Evolutionary conservation across 2,888 invertebrate species (phyloP).

Genomic region (Odontothrips loti): DNA sequence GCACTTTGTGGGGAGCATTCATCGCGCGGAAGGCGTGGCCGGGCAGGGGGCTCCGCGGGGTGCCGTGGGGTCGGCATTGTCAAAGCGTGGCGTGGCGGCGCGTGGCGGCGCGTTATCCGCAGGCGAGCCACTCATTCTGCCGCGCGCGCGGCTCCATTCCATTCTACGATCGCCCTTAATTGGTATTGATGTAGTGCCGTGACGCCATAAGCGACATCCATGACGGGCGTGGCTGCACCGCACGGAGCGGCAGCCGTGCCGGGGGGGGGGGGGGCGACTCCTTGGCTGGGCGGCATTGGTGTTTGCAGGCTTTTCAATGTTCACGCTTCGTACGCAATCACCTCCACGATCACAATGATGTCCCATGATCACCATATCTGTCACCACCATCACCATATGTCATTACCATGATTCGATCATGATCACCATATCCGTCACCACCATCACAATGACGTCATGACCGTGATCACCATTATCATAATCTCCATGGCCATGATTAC

Average conservation of each 20-base stretch:
- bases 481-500: too few species aligned
- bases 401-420: too few species aligned
- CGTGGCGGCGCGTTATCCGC: slow-evolving; percentile 7
- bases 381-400: too few species aligned
- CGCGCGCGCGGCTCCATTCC: not conserved
- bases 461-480: too few species aligned
- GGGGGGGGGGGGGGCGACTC: not conserved
- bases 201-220: not conserved
- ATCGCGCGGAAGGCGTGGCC: slow-evolving; percentile 2
- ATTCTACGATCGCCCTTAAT: not conserved
- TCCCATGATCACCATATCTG: too few species aligned
- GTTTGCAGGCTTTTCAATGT: too few species aligned
- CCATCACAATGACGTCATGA: too few species aligned
- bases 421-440: too few species aligned
- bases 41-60: not conserved
- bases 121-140: not conserved
- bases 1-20: slow-evolving; percentile 1
- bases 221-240: not conserved
- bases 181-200: slow-evolving; percentile 14
- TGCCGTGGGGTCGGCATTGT: not conserved
- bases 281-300: too few species aligned
- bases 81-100: not conserved
- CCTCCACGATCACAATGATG: too few species aligned
- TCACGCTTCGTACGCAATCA: too few species aligned
- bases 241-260: not conserved